phyloP scores from a whole-genome alignment of 2,888 invertebrate genomes.

The Atethmia centrago region DNA sequence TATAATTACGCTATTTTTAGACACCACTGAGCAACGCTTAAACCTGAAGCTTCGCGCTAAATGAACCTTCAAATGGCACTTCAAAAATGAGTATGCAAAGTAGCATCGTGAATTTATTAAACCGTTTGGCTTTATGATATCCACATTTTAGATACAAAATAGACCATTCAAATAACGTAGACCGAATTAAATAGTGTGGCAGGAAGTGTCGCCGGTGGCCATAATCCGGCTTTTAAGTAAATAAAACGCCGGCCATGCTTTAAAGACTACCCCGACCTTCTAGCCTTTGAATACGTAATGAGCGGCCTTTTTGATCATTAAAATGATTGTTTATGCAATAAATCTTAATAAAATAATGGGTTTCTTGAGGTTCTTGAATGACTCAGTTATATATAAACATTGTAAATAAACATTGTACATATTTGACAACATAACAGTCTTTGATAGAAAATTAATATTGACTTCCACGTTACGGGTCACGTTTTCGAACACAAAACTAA shows the following conservation, averaged over 20 bases:
- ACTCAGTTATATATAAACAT: not conserved
- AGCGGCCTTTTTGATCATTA: constrained; percentile 78
- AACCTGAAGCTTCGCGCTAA: constrained; percentile 41
- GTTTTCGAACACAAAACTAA: constrained; percentile 10
- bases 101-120: constrained; percentile 43
- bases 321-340: constrained; percentile 71
- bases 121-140: constrained; percentile 50
- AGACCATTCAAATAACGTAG: constrained; percentile 63
- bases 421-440: constrained; percentile 16
- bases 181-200: constrained; percentile 70
- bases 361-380: constrained; percentile 6
- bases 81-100: constrained; percentile 49
- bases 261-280: constrained; percentile 71
- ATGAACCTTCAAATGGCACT: constrained; percentile 51
- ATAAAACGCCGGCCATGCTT: constrained; percentile 76
- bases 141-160: constrained; percentile 54
- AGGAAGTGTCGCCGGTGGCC: constrained; percentile 73
- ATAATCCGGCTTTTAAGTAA: constrained; percentile 80
- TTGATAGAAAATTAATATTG: constrained; percentile 14
- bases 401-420: not conserved
- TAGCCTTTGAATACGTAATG: constrained; percentile 80
- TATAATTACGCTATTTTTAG: constrained; percentile 57
- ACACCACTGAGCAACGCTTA: constrained; percentile 31
- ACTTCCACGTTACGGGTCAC: not conserved
- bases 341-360: constrained; percentile 49